Base-by-base conservation (phyloP, 1,140 invertebrate species). In the Nomia melanderi region DNA sequence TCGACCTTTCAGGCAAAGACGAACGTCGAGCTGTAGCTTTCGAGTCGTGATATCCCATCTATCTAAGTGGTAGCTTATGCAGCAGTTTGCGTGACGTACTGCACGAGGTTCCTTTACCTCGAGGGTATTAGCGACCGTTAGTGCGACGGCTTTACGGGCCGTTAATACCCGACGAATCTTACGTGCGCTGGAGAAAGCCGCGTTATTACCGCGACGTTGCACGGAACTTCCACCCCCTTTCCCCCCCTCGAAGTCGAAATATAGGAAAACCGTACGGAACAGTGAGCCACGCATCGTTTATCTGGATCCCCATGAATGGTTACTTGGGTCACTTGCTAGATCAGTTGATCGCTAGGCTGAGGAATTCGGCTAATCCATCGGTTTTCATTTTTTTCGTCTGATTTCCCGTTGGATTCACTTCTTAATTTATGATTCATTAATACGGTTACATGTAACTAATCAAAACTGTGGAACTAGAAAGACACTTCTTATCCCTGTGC, bases 111-210 rank as follows among this genome's bases (percentile, higher is more conserved):
- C 66, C 75, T 63, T 71, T 71, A 77, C 75, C 75, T 63, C 75
- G 41, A 25, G 47, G 67, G 67, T 47, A 77, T 77, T 71, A 63
- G 57, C 74, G 53, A 71, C 59, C 56, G 59, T 77, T 71, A 62
- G 59, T 36, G 33, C 67, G 75, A 71, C 75, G 75, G 41, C 75
- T 77, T 77, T 71, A 77, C 75, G 65, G 65, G 41, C 56, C 74
- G 74, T 77, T 77, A 60, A 70, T 77, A 69, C 74, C 57, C 23
- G 31, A 57, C 74, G 65, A 77, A 77, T 77, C 65, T 70, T 77
- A 70, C 74, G 65, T 77, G 72, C 72, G 44, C 27, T 8, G 47
- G 62, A 33, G 36, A 56, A 75, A 41, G 53, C 50, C 14, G 53
- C 53, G 63, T 66, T 75, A 75, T 75, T 75, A 57, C 63, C 72